Base-by-base conservation (phyloP, 2,888 invertebrate species). In the Tachina grossa region DNA sequence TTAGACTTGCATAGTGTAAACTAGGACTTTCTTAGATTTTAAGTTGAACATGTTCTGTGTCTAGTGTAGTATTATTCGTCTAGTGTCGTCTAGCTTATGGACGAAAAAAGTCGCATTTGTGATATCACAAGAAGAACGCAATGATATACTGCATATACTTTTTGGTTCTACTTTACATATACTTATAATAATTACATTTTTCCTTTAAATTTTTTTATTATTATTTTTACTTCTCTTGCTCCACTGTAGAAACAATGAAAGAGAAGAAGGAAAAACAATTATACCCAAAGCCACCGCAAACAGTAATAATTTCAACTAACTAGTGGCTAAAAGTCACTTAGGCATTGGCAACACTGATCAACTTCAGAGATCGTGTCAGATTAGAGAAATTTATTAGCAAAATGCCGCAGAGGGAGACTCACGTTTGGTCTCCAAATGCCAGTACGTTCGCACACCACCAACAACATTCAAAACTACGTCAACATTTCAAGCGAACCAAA, bases 371-470 rank as follows among this genome's bases (percentile, higher is more conserved):
- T 88, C 88, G 88, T 88, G 88, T 88, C 88, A 88, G 88, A 88
- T 88, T 88, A 88, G 88, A 87, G 86, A 88, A 88, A 88, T 88
- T 88, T 88, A 88, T 88, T 88, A 88, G 87, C 79, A 77, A 84
- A 85, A 74, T 75, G 83, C 82, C 83, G 82, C 84, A 76, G 84
- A 83, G 83, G 82, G 79, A 82, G 76, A 79, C 76, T 78, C 82
- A 77, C 78, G 82, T 79, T 79, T 78, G 59, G 59, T 59, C 72
- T 78, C 59, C 57, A 77, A 77, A 71, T 83, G 59, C 71, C 45
- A 63, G 65, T 72, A 77, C 57, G 57, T 66, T 59, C 72, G 22
- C 55, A 74, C 74, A 81, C 72, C 66, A 77, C 66, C 74, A 81
- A 41, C 63, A 63, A 66, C 57, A 51, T 55, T 55, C 68, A 59